These are phyloP conservation scores for Syngnathus typhle DNA, from an alignment of 2,113 vertebrate species.

Conservation along the genomic window DNA sequence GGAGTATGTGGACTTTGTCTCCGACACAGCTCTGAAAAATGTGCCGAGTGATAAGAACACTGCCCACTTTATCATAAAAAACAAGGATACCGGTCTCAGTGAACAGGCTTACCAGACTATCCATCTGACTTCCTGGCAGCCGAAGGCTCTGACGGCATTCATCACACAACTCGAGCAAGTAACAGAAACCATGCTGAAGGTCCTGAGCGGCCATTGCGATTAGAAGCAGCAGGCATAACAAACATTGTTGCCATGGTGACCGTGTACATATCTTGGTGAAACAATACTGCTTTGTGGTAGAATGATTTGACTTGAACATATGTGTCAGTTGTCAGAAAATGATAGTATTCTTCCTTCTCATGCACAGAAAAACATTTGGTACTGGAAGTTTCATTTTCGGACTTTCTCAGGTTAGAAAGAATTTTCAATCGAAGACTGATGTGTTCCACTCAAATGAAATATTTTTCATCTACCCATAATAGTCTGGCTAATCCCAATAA, in stretches of 20 bases:
- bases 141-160: slow-evolving; percentile 12
- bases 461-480: not conserved
- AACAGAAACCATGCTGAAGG: slow-evolving; percentile 27
- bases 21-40: slow-evolving; percentile 38
- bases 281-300: not conserved
- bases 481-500: not conserved
- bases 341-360: too few relatives aligned
- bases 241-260: slow-evolving; percentile 7
- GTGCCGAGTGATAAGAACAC: slow-evolving; percentile 46
- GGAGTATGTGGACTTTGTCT: slow-evolving; percentile 55
- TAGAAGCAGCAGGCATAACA: slow-evolving; percentile 3
- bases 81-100: slow-evolving; percentile 15
- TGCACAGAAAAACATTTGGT: not conserved
- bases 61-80: slow-evolving; percentile 38
- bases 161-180: slow-evolving; percentile 26
- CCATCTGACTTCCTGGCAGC: slow-evolving; percentile 28
- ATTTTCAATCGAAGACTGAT: not conserved
- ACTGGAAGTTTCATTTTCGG: too few relatives aligned
- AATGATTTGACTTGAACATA: slow-evolving; percentile 1
- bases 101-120: slow-evolving; percentile 10
- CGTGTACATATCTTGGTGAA: not conserved
- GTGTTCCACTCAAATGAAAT: not conserved
- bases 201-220: not conserved
- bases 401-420: too few relatives aligned
- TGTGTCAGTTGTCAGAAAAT: not conserved